These are phyloP conservation scores for Aurelia coerulea DNA, from an alignment of 30 jellyfish, hydroid and myxozoan species.

Conservation along the genomic window DNA sequence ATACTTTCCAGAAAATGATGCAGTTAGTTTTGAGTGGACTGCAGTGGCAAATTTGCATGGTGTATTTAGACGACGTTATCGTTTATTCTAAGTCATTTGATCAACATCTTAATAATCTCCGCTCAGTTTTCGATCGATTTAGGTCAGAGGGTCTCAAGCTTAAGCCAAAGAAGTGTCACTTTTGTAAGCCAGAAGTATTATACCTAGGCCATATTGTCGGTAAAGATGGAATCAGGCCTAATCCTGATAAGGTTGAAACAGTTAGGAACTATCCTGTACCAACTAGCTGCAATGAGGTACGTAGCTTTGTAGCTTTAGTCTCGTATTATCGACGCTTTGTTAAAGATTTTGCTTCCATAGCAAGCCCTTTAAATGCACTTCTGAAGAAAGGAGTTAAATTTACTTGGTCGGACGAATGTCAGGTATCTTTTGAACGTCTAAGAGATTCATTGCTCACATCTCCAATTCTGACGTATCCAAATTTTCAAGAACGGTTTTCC, in stretches of 20 bases:
- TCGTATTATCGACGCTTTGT: slow-evolving; percentile 44
- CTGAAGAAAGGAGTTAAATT: too few relatives aligned
- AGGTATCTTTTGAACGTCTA: slow-evolving; percentile 52
- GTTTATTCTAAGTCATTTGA: slow-evolving; percentile 60
- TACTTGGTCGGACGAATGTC: slow-evolving; percentile 47
- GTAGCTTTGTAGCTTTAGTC: slow-evolving; percentile 40
- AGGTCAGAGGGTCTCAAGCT: slow-evolving; percentile 47
- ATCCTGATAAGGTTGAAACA: slow-evolving; percentile 40
- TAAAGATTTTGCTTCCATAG: slow-evolving; percentile 48
- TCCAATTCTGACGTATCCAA: slow-evolving; percentile 66
- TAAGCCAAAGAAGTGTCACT: slow-evolving; percentile 45
- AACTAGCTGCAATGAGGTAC: slow-evolving; percentile 14
- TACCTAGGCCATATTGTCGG: slow-evolving; percentile 44
- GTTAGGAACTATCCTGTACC: slow-evolving; percentile 50
- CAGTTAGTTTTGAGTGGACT: too few relatives aligned
- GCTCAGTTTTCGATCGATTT: slow-evolving; percentile 47
- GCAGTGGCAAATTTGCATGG: slow-evolving; percentile 61
- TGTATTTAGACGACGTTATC: slow-evolving; percentile 65
- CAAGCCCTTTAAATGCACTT: slow-evolving; percentile 48
- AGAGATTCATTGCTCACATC: slow-evolving; percentile 25
- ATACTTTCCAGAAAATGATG: too few relatives aligned
- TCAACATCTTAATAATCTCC: slow-evolving; percentile 28
- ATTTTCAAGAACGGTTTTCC: slow-evolving; percentile 6
- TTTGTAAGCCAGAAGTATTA: too few relatives aligned
- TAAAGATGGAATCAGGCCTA: slow-evolving; percentile 55